Evolutionary conservation across 2,113 vertebrate species (phyloP), one percentile per base, ranked within the genome.

Genomic region (Platycercus adscitus): DNA sequence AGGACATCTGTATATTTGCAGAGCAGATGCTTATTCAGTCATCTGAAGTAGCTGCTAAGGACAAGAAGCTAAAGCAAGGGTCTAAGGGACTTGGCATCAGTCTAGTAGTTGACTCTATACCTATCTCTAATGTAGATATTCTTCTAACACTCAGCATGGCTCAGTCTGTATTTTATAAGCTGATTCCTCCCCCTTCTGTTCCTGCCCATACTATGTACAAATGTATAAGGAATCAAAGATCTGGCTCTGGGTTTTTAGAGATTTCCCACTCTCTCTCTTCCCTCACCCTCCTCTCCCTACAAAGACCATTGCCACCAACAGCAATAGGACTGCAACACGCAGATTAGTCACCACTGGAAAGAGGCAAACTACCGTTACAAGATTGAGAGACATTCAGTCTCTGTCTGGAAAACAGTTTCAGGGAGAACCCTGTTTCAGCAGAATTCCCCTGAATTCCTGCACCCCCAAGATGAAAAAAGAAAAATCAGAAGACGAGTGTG

Each of bases 321-420:
- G 28, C 35, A 2, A 2, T 4, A 52, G 43, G 24, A 88, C 52
- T 68, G 35, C 17, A 41, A 86, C 20, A 55, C 0, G 1, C 5
- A 46, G n/a, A 7, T 46, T 69, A 23, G 39, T 79, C 26, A 53
- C 8, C 20, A 29, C 2, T 47, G 19, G 15, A 58, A 92, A 55
- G 9, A 39, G 13, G 14, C 4, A 65, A 91, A 43, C 4, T 44
- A 10, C 4, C 1, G 0, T 33, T 37, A 5, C 37, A n/a, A 86
- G 23, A 75, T 24, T 65, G 24, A 75, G 23, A 7, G 5, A 41
- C 23, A 56, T 79, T 76, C 47, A 68, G 63, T 28, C 12, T 71
- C 13, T 5, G 4, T 13, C 28, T 86, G 35, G 13, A 72, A 82
- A 94, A 56, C 5, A 63, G 11, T 53, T 71, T 53, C 25, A 53